Conservation (phyloP, 2,797 vertebrate genomes). For the Xyrichtys novacula region DNA sequence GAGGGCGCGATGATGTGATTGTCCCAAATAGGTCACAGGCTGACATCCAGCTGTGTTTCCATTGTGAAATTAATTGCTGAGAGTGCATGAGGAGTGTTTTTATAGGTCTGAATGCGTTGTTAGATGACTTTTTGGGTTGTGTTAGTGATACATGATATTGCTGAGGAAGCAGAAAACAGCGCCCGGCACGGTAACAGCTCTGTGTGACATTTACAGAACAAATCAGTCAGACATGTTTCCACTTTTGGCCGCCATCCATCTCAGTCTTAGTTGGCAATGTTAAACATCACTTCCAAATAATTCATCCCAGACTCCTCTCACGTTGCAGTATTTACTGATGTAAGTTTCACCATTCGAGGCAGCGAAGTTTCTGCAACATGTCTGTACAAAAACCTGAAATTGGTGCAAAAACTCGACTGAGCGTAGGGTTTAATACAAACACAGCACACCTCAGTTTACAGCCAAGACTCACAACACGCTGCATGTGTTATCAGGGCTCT, state of each 20-base stretch:
- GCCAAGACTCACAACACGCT: conserved; percentile 7
- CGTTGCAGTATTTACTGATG: conserved; percentile 34
- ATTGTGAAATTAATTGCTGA: conserved; percentile 46
- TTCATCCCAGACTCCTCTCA: conserved; percentile 34
- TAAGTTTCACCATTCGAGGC: conserved; percentile 10
- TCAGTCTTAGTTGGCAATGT: conserved; percentile 13
- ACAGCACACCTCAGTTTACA: not conserved
- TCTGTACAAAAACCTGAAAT: conserved; percentile 18
- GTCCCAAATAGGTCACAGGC: conserved; percentile 64
- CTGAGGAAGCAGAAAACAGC: conserved; percentile 61
- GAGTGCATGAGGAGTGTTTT: conserved; percentile 21
- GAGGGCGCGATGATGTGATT: conserved; percentile 43
- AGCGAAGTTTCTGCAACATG: conserved; percentile 27
- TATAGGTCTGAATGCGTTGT: conserved; percentile 11
- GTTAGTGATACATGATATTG: conserved; percentile 45
- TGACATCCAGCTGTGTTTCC: conserved; percentile 66
- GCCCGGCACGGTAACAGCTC: conserved; percentile 15
- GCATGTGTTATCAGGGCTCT: not conserved
- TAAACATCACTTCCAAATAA: conserved; percentile 37
- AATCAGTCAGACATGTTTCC: conserved; percentile 48
- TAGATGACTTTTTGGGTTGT: conserved; percentile 13
- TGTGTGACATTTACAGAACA: conserved; percentile 51
- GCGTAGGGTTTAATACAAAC: not conserved
- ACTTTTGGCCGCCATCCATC: conserved; percentile 29
- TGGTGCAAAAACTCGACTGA: conserved; percentile 10